Evolutionary conservation across 2,113 vertebrate genomes (phyloP).

Genomic region (Phalacrocorax aristotelis): DNA sequence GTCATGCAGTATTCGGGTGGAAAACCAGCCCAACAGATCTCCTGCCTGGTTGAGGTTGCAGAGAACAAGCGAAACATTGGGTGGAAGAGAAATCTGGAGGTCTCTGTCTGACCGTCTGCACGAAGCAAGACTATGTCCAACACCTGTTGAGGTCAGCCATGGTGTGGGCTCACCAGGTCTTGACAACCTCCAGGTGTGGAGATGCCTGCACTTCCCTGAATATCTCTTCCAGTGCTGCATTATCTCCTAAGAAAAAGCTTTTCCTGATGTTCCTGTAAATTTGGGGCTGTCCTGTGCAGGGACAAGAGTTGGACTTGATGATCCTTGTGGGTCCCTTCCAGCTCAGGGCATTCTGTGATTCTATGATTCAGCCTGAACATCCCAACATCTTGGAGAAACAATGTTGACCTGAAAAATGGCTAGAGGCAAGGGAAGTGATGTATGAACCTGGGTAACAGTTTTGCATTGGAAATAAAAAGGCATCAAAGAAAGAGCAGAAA

Average conservation of each 20-base stretch:
- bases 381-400: neutral
- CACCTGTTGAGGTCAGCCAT: neutral
- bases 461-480: neutral
- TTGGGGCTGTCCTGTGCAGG: too few relatives aligned
- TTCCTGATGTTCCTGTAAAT: neutral
- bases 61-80: neutral
- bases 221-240: neutral
- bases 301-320: too few relatives aligned
- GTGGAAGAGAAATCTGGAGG: neutral
- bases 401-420: neutral
- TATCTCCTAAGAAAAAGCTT: neutral
- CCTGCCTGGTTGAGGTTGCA: neutral
- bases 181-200: neutral
- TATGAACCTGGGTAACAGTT: neutral
- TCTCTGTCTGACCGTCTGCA: neutral
- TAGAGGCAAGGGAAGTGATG: neutral
- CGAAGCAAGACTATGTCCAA: neutral
- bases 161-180: neutral
- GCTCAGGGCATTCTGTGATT: too few relatives aligned
- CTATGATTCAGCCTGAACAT: neutral
- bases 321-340: too few relatives aligned
- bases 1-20: neutral
- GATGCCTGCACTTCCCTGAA: neutral
- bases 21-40: neutral
- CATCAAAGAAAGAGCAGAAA: neutral